These are phyloP conservation scores for Corella eumyota DNA, from an alignment of 23 tunicate species.

Conservation along the genomic window DNA sequence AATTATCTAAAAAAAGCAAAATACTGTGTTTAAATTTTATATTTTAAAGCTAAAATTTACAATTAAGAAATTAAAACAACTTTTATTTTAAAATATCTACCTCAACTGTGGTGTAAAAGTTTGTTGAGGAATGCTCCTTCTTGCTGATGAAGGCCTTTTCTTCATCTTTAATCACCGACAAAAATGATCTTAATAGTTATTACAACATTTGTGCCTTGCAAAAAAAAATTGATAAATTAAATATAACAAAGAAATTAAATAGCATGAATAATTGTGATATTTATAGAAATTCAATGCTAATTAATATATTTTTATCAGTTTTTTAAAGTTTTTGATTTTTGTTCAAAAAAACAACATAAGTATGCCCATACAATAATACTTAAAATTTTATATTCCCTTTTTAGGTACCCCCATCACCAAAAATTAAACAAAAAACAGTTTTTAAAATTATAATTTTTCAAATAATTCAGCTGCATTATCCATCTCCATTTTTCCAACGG, in stretches of 20 bases:
- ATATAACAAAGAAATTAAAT: no score
- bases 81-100: neutral
- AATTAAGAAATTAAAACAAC: neutral
- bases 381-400: neutral
- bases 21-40: no score
- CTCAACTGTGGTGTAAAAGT: slow-evolving; percentile 18
- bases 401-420: neutral
- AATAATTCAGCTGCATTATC: slow-evolving; percentile 12
- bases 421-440: neutral
- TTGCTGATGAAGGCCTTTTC: slow-evolving; percentile 22
- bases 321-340: no score
- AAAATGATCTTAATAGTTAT: no score
- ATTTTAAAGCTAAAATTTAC: no score
- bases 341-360: neutral
- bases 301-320: no score
- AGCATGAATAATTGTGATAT: no score
- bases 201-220: neutral
- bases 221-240: neutral
- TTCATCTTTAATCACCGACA: slow-evolving; percentile 5
- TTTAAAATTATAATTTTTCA: slow-evolving; percentile 1
- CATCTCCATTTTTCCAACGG: slow-evolving; percentile 8
- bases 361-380: neutral
- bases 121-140: slow-evolving; percentile 19
- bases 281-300: no score
- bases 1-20: no score